These are phyloP conservation scores for Triplophysa dalaica DNA, from an alignment of 2,113 vertebrate genomes.

Conservation along the genomic window DNA sequence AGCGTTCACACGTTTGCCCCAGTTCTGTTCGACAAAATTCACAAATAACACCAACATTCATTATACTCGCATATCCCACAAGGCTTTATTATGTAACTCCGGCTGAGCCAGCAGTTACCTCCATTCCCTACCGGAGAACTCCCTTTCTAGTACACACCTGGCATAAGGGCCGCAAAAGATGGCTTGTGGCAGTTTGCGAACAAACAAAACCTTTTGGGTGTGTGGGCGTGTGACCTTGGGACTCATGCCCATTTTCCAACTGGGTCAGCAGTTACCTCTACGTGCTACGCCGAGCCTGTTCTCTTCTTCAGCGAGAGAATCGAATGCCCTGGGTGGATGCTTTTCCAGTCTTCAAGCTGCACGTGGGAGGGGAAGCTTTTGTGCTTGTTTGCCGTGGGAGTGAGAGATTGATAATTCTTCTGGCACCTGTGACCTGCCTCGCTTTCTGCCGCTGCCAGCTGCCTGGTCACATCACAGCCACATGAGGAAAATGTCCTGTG, in stretches of 20 bases:
- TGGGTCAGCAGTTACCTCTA: slow-evolving; percentile 67
- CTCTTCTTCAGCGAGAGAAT: slow-evolving; percentile 54
- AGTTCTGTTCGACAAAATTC: slow-evolving; percentile 26
- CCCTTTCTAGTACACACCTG: slow-evolving; percentile 53
- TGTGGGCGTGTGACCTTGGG: slow-evolving; percentile 70
- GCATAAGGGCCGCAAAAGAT: slow-evolving; percentile 54
- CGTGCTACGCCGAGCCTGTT: slow-evolving; percentile 54
- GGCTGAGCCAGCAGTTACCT: slow-evolving; percentile 38
- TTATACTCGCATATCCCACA: slow-evolving; percentile 25
- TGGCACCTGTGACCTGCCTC: slow-evolving; percentile 73
- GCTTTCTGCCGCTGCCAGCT: slow-evolving; percentile 62
- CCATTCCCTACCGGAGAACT: slow-evolving; percentile 32
- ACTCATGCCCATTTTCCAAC: slow-evolving; percentile 66
- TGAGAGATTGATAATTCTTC: slow-evolving; percentile 65
- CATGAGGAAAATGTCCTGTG: slow-evolving; percentile 53
- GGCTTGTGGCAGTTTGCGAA: slow-evolving; percentile 62
- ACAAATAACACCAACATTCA: slow-evolving; percentile 28
- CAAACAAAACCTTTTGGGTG: slow-evolving; percentile 63
- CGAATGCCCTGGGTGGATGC: slow-evolving; percentile 54
- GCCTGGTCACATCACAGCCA: slow-evolving; percentile 60
- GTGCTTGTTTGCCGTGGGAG: slow-evolving; percentile 60
- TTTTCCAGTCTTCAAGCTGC: slow-evolving; percentile 52
- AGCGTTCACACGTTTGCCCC: not conserved
- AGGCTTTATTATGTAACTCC: slow-evolving; percentile 43
- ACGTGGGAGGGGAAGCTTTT: slow-evolving; percentile 58